A percentile compares a stretch with the other conserved stretches of the same genome.
phyloP scores from a whole-genome alignment of 1,140 invertebrate genomes.

The Pinna nobilis region DNA sequence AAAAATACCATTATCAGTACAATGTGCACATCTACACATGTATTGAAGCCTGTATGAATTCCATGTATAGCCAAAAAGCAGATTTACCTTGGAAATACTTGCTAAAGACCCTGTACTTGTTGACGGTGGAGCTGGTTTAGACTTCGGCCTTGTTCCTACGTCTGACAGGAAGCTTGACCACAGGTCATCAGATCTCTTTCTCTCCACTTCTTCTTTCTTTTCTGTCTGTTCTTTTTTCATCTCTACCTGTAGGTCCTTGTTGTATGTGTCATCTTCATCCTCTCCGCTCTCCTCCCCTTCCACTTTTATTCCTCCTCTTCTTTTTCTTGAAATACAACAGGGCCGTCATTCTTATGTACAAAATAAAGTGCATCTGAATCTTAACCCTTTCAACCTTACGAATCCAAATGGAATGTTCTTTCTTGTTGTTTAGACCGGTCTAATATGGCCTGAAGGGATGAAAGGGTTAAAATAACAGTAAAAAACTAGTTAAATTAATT shows the following conservation, averaged over 20 bases:
- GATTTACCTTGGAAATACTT: conserved; percentile 21
- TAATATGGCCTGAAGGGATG: too few relatives aligned
- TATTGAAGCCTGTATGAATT: too few relatives aligned
- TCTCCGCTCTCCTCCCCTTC: conserved; percentile 36
- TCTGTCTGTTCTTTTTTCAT: conserved; percentile 51
- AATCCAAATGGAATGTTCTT: too few relatives aligned
- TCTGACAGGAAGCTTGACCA: conserved; percentile 71
- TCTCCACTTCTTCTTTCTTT: conserved; percentile 61
- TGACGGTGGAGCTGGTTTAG: conserved; percentile 25
- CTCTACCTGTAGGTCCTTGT: conserved; percentile 50
- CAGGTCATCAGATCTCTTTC: conserved; percentile 66
- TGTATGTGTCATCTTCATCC: conserved; percentile 44
- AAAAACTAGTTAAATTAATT: too few relatives aligned
- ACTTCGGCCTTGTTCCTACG: conserved; percentile 56
- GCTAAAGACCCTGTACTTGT: conserved; percentile 19
- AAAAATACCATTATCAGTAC: too few relatives aligned
- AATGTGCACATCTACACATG: too few relatives aligned
- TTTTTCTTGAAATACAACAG: conserved; percentile 53
- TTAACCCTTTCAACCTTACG: too few relatives aligned
- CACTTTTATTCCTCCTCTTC: conserved; percentile 63
- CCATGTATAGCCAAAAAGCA: too few relatives aligned
- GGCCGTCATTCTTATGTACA: neutral
- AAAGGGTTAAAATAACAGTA: too few relatives aligned
- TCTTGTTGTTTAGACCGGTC: too few relatives aligned
- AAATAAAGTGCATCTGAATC: too few relatives aligned